A percentile compares a stretch with the other conserved stretches of the same genome.
Conservation (phyloP, 2,797 vertebrate genomes). For the Hoplostethus mediterraneus region DNA sequence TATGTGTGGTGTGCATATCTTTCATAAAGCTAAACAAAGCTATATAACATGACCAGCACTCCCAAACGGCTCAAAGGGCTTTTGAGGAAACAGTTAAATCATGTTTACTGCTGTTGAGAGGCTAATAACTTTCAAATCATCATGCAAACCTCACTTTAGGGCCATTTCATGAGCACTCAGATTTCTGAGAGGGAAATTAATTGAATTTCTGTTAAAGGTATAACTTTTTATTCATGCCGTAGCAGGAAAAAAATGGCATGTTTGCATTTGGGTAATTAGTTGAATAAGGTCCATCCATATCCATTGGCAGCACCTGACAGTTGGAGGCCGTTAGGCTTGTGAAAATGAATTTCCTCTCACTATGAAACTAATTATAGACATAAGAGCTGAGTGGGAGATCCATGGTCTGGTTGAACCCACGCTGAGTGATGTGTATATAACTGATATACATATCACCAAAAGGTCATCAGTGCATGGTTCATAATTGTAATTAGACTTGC, state of each 20-base stretch:
- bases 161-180: slow-evolving; percentile 2
- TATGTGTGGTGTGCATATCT: slow-evolving; percentile 53
- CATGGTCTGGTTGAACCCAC: slow-evolving; percentile 36
- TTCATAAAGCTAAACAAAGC: slow-evolving; percentile 42
- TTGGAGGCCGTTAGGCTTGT: slow-evolving; percentile 77
- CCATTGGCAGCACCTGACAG: slow-evolving; percentile 73
- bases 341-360: slow-evolving; percentile 83
- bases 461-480: slow-evolving; percentile 56
- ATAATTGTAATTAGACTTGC: slow-evolving; percentile 31
- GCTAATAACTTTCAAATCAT: slow-evolving; percentile 31
- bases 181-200: slow-evolving; percentile 57
- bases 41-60: slow-evolving; percentile 25
- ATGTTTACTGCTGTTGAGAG: slow-evolving; percentile 24
- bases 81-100: slow-evolving; percentile 33
- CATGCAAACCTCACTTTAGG: slow-evolving; percentile 31
- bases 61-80: slow-evolving; percentile 29
- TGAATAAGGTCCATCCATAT: slow-evolving; percentile 80
- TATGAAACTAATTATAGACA: slow-evolving; percentile 77
- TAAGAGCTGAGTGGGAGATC: slow-evolving; percentile 60
- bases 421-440: slow-evolving; percentile 56
- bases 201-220: slow-evolving; percentile 33
- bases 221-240: slow-evolving; percentile 65
- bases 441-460: slow-evolving; percentile 43
- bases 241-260: slow-evolving; percentile 65
- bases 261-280: slow-evolving; percentile 82